A percentile compares a stretch with the other conserved stretches of the same genome.
phyloP scores from a whole-genome alignment of 2,888 invertebrate genomes.

The Cryptocheilus praepositus region DNA sequence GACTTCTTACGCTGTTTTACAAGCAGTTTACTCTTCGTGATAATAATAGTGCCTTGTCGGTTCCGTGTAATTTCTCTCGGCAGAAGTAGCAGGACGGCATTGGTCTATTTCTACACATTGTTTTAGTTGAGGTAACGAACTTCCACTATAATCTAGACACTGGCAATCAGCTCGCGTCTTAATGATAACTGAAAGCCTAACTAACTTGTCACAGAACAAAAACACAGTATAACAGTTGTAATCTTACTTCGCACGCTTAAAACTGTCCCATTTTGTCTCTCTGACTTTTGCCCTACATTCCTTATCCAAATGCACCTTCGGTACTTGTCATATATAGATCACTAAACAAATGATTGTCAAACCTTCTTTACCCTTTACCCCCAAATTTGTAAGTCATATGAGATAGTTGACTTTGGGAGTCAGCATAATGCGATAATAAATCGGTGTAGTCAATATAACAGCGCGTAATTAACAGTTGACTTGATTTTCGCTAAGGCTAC shows the following conservation, averaged over 20 bases:
- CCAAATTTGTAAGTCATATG: too few species aligned
- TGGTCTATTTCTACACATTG: slow-evolving; percentile 26
- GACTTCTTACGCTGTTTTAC: too few species aligned
- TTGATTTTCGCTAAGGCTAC: slow-evolving; percentile 27
- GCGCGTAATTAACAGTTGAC: slow-evolving; percentile 30
- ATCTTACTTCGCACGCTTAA: not conserved
- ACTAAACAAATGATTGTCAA: too few species aligned
- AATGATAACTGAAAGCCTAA: slow-evolving; percentile 14
- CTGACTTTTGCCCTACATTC: too few species aligned
- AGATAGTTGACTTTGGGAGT: too few species aligned
- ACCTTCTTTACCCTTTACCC: too few species aligned
- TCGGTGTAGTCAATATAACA: slow-evolving; percentile 13
- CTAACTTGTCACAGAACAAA: not conserved
- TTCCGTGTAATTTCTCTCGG: slow-evolving; percentile 26
- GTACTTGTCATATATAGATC: slow-evolving; percentile 18
- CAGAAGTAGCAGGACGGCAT: slow-evolving; percentile 10
- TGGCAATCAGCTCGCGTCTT: slow-evolving; percentile 2
- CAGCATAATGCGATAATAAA: too few species aligned
- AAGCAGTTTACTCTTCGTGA: slow-evolving; percentile 8
- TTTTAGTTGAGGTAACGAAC: slow-evolving; percentile 14
- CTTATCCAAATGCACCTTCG: too few species aligned
- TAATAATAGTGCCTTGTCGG: slow-evolving; percentile 27
- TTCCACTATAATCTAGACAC: slow-evolving; percentile 2
- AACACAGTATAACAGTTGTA: slow-evolving; percentile 9
- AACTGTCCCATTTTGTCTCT: too few species aligned